phyloP scores from a whole-genome alignment of 1,140 invertebrate species.

The Papilio dardanus region DNA sequence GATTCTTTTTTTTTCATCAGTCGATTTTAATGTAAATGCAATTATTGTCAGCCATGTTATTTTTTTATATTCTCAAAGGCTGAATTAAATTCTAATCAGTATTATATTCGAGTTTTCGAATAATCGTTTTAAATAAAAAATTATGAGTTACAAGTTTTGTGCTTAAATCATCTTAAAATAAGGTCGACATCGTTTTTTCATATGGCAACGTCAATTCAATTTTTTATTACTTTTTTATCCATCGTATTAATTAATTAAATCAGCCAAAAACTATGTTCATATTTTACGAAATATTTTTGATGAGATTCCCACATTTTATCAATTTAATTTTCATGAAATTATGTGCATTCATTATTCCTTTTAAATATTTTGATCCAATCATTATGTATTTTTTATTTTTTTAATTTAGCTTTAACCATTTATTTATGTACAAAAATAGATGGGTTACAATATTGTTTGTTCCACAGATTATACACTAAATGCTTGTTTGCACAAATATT shows the following conservation, averaged over 20 bases:
- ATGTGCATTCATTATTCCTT: background rate
- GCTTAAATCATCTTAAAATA: background rate
- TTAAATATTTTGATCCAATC: background rate
- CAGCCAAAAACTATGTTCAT: too few species aligned
- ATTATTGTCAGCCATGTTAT: background rate
- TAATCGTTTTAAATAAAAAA: background rate
- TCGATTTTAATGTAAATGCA: background rate
- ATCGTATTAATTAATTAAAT: too few species aligned
- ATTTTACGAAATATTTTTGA: too few species aligned
- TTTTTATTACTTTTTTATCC: background rate
- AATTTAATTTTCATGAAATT: too few species aligned
- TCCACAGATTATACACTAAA: background rate
- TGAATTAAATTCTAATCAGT: background rate
- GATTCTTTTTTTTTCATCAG: constrained; percentile 23
- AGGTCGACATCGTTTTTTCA: background rate
- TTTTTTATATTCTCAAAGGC: background rate
- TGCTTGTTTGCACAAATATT: constrained; percentile 4
- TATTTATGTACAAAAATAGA: background rate
- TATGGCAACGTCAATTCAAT: background rate
- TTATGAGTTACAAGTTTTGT: background rate
- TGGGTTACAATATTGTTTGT: background rate
- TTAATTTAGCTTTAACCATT: background rate
- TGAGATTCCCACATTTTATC: too few species aligned
- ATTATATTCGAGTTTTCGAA: background rate
- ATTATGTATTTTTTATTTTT: too few species aligned